A percentile compares a stretch with the other conserved stretches of the same genome.
phyloP scores from a whole-genome alignment of 2,113 vertebrate species.

The Apaloderma vittatum region DNA sequence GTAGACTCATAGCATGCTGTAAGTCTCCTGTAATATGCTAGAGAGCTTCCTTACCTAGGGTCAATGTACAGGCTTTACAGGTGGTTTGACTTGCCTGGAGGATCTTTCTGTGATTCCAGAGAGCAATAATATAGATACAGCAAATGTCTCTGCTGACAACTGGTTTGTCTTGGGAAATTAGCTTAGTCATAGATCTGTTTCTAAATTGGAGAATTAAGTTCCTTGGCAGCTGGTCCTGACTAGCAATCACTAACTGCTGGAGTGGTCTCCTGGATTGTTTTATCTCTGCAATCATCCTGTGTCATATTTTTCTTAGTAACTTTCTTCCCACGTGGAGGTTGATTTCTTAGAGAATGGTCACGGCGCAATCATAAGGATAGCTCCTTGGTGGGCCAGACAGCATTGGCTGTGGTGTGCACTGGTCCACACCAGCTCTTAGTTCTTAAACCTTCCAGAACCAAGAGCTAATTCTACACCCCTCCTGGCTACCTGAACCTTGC shows the following conservation, averaged over 20 bases:
- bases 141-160: neutral
- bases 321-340: neutral
- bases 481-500: neutral
- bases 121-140: neutral
- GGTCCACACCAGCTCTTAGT: neutral
- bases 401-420: neutral
- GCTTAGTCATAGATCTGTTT: neutral
- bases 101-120: neutral
- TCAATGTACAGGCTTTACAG: neutral
- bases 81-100: neutral
- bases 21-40: neutral
- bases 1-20: neutral
- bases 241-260: neutral
- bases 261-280: neutral
- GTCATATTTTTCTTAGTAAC: neutral
- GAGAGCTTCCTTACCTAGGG: neutral
- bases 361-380: rapidly evolving
- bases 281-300: neutral
- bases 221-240: neutral
- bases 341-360: neutral
- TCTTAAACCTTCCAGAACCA: neutral
- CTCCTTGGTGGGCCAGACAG: neutral
- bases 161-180: neutral
- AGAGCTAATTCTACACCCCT: neutral
- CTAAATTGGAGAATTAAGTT: neutral